Conservation (phyloP, 2,113 vertebrate species). For the Pachycephala philippinensis region DNA sequence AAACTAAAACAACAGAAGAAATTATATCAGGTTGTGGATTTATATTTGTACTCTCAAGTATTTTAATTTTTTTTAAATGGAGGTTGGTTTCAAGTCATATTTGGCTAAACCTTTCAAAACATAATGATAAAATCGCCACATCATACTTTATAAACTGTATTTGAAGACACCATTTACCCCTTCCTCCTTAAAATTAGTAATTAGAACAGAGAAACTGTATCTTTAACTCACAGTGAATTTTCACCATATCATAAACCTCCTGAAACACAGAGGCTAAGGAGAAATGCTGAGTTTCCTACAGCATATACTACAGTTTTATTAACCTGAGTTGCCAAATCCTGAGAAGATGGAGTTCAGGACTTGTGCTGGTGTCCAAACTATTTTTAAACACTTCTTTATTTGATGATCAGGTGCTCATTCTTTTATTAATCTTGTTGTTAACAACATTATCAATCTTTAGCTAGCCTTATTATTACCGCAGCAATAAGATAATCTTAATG, state of each 20-base stretch:
- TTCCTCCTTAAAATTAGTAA: background rate
- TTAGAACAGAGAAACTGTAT: fast-evolving
- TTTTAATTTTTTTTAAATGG: background rate
- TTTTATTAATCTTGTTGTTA: background rate
- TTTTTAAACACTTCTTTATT: background rate
- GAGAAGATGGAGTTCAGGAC: background rate
- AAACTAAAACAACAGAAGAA: background rate
- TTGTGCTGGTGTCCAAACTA: background rate
- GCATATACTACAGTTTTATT: background rate
- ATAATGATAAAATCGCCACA: background rate
- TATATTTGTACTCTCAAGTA: background rate
- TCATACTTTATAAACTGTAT: background rate
- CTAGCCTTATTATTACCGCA: background rate
- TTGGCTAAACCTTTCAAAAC: background rate
- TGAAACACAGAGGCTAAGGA: background rate
- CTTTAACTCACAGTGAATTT: background rate
- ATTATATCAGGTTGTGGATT: background rate
- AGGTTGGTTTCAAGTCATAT: background rate
- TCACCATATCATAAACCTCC: background rate
- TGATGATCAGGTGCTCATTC: background rate
- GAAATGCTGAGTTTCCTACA: background rate
- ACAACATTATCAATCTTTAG: background rate
- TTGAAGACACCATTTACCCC: background rate
- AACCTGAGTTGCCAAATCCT: background rate
- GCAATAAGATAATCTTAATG: background rate